Base-by-base conservation (phyloP, 2,888 invertebrate species). In the Microctonus aethiopoides region DNA sequence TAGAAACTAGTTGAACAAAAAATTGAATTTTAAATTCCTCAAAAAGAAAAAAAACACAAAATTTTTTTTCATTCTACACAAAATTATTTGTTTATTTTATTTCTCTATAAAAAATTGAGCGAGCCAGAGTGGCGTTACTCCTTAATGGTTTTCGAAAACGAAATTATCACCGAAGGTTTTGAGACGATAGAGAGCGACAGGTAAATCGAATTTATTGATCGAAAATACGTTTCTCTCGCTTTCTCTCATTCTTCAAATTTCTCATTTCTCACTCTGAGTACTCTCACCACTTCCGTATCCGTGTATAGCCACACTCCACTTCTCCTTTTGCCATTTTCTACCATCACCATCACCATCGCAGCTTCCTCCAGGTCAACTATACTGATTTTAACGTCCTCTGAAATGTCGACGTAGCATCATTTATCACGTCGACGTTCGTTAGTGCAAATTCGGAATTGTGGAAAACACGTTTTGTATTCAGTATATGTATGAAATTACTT, bases 81-180 rank as follows among this genome's bases (percentile, higher is more conserved):
- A n/a, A n/a, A n/a, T n/a, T n/a, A n/a, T n/a, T n/a, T n/a, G n/a
- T n/a, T n/a, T n/a, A n/a, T n/a, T n/a, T n/a, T n/a, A n/a, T n/a
- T n/a, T n/a, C n/a, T n/a, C n/a, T n/a, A n/a, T n/a, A n/a, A n/a
- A n/a, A n/a, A n/a, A n/a, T n/a, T n/a, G n/a, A n/a, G n/a, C n/a
- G n/a, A n/a, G n/a, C n/a, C n/a, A n/a, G n/a, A n/a, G n/a, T n/a
- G n/a, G n/a, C n/a, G n/a, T n/a, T n/a, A n/a, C n/a, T n/a, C 68
- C 32, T 63, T 74, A 74, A 74, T 74, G 72, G 72, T 54, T 61
- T 41, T 62, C 29, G 64, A 65, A 67, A 74, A 74, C 71, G 67
- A 65, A 72, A 71, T 74, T 72, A 74, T 69, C 71, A 67, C 67
- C 54, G 46, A 67, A 20, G 65, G 52, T 41, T 65, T 16, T 34